A percentile compares a stretch with the other conserved stretches of the same genome.
These are phyloP conservation scores for Bergia puertoricense DNA, from an alignment of 92 coral and sea anemone genomes.

Conservation along the genomic window DNA sequence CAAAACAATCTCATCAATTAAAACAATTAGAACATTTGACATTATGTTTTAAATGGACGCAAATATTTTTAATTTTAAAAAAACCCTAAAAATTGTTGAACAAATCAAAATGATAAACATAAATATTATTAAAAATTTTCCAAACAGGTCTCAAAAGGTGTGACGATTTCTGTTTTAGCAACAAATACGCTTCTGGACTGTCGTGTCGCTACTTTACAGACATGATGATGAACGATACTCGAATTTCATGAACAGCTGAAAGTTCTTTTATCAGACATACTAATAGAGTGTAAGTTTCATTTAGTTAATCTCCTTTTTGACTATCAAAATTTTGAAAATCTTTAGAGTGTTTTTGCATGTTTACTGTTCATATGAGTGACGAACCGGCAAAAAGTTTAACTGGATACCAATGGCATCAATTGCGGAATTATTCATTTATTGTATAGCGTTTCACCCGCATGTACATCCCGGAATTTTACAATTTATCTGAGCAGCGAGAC, in stretches of 20 bases:
- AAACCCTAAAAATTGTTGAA: not conserved
- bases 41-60: not conserved
- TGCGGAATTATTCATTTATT: not conserved
- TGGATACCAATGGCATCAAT: not conserved
- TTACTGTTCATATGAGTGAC: too few species aligned
- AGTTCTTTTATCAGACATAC: too few species aligned
- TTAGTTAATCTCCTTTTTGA: too few species aligned
- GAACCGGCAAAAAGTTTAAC: too few species aligned
- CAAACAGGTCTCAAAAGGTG: conserved; percentile 13
- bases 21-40: not conserved
- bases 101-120: not conserved
- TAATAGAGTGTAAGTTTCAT: too few species aligned
- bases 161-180: not conserved
- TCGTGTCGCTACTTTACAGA: not conserved
- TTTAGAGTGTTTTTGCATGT: too few species aligned
- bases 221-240: not conserved
- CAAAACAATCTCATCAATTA: not conserved
- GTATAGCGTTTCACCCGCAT: too few species aligned
- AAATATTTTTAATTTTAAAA: too few species aligned
- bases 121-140: not conserved
- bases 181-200: not conserved
- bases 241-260: too few species aligned
- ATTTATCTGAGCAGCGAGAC: not conserved
- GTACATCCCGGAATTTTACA: too few species aligned
- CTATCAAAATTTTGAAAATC: too few species aligned